Conservation (phyloP, 2,797 vertebrate genomes). For the Perodicticus potto region DNA sequence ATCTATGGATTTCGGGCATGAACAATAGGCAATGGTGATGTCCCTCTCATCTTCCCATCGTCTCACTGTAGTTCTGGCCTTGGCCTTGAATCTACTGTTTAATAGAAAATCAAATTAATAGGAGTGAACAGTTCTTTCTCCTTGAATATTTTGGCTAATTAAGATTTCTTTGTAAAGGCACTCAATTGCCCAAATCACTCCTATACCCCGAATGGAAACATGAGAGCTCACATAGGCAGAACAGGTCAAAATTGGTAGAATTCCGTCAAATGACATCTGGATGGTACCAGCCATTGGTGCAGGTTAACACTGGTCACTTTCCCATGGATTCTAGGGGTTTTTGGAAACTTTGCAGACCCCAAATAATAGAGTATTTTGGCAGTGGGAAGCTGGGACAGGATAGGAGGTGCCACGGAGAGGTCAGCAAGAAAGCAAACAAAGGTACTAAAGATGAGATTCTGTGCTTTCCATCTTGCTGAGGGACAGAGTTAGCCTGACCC, state of each 20-base stretch:
- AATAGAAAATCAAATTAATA: neutral
- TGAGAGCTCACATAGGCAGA: neutral
- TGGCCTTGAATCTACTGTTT: neutral
- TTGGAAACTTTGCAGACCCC: neutral
- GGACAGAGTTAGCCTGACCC: neutral
- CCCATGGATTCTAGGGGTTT: neutral
- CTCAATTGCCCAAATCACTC: neutral
- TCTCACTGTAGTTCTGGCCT: neutral
- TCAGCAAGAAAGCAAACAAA: neutral
- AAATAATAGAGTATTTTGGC: neutral
- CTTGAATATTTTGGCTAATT: neutral
- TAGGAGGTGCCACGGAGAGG: neutral
- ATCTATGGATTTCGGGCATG: neutral
- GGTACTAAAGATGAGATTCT: neutral
- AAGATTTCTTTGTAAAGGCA: conserved; percentile 26
- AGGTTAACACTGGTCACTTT: neutral
- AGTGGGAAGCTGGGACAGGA: neutral
- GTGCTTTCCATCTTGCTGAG: neutral
- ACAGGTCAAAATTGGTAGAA: neutral
- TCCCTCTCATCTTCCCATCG: neutral
- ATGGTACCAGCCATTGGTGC: neutral
- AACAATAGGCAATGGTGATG: neutral
- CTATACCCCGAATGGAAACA: neutral
- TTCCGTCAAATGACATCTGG: neutral
- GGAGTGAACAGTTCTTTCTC: neutral